These are phyloP conservation scores for Auanema freiburgensis DNA, from an alignment of 2,888 invertebrate species.

Conservation along the genomic window DNA sequence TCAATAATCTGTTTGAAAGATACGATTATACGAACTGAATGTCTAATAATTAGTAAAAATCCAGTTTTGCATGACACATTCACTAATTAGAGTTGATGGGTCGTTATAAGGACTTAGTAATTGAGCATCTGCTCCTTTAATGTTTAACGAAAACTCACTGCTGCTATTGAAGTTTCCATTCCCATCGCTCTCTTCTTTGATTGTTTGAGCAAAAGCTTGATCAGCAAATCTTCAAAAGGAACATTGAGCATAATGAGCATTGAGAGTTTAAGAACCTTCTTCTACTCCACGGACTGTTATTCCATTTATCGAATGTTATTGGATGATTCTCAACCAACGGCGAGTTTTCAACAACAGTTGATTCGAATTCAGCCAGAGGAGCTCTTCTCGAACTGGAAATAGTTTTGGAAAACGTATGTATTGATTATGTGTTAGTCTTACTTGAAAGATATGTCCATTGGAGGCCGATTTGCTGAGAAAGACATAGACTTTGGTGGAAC, in stretches of 20 bases:
- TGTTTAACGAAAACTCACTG: neutral
- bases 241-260: neutral
- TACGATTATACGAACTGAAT: neutral
- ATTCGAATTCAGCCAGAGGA: slow-evolving; percentile 55
- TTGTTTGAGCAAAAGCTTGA: neutral
- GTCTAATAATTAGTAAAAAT: too few relatives aligned
- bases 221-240: slow-evolving; percentile 5
- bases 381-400: slow-evolving; percentile 22
- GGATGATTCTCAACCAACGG: slow-evolving; percentile 57
- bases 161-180: slow-evolving; percentile 15
- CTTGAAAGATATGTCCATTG: neutral
- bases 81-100: too few relatives aligned
- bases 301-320: slow-evolving; percentile 45
- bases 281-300: slow-evolving; percentile 24
- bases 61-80: too few relatives aligned
- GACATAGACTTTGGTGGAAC: neutral
- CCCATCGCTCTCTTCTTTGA: slow-evolving; percentile 11
- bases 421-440: neutral
- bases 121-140: too few relatives aligned
- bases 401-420: neutral
- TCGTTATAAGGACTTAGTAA: too few relatives aligned
- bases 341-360: slow-evolving; percentile 53
- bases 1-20: neutral
- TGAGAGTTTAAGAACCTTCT: slow-evolving; percentile 11
- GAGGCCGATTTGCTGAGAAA: neutral